Evolutionary conservation across 92 coral and sea anemone genomes (phyloP).

Genomic region (Actinostola sp.): DNA sequence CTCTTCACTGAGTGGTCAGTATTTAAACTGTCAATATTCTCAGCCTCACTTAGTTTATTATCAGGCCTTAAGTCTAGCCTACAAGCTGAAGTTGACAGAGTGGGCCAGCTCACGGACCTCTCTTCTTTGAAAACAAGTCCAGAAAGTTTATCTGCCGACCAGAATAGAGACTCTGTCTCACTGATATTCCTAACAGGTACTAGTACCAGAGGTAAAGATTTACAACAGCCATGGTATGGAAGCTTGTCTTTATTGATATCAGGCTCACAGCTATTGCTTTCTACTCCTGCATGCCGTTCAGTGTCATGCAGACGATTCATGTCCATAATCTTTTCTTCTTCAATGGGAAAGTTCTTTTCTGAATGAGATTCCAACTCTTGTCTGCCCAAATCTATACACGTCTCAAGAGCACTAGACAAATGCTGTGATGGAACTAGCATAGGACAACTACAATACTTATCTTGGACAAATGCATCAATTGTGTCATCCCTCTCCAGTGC

Average conservation of each 20-base stretch:
- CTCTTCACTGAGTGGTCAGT: neutral
- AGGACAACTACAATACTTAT: conserved; percentile 80
- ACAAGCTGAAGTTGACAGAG: conserved; percentile 26
- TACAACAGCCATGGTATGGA: conserved; percentile 8
- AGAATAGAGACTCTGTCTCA: conserved; percentile 26
- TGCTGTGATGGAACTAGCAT: conserved; percentile 53
- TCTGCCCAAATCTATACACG: conserved; percentile 70
- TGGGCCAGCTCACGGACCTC: conserved; percentile 38
- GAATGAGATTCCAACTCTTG: conserved; percentile 26
- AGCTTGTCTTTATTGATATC: neutral
- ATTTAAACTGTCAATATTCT: neutral
- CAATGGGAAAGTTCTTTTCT: conserved; percentile 2
- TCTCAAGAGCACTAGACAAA: conserved; percentile 59
- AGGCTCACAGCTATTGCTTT: neutral
- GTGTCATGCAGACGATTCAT: neutral
- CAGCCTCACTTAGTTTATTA: neutral
- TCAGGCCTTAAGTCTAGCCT: conserved; percentile 18
- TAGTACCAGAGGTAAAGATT: conserved; percentile 15
- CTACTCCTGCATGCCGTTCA: neutral
- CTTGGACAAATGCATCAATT: conserved; percentile 72
- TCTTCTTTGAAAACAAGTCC: conserved; percentile 8
- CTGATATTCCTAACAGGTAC: conserved; percentile 7
- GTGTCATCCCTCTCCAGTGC: conserved; percentile 34
- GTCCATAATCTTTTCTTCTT: conserved; percentile 8
- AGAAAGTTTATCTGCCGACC: conserved; percentile 26